phyloP scores from a whole-genome alignment of 2,888 invertebrate species.

The Drosophila flavopinicola region DNA sequence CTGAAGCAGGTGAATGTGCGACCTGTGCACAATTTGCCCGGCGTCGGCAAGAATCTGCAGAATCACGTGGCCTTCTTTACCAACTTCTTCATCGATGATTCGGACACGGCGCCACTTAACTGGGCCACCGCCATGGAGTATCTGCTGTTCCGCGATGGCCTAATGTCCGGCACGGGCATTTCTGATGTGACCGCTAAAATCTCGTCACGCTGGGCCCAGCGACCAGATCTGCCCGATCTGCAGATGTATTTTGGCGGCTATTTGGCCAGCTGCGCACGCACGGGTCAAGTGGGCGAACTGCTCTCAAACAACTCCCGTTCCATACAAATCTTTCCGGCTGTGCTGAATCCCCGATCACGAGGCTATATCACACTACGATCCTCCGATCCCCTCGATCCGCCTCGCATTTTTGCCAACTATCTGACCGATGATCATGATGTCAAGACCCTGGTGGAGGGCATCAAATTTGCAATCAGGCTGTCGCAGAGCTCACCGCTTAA shows the following conservation, averaged over 20 bases:
- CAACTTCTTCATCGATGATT: slow-evolving; percentile 92
- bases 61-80: slow-evolving; percentile 93
- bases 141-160: slow-evolving; percentile 92
- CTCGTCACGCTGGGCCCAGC: slow-evolving; percentile 91
- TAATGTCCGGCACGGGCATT: slow-evolving; percentile 95
- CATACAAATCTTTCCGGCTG: slow-evolving; percentile 91
- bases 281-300: slow-evolving; percentile 93
- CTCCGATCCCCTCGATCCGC: slow-evolving; percentile 91
- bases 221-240: slow-evolving; percentile 91
- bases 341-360: slow-evolving; percentile 93
- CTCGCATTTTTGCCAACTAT: slow-evolving; percentile 93
- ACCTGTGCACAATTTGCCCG: slow-evolving; percentile 89
- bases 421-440: slow-evolving; percentile 88
- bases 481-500: slow-evolving; percentile 88
- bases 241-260: slow-evolving; percentile 95
- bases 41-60: slow-evolving; percentile 93
- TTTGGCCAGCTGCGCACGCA: slow-evolving; percentile 93
- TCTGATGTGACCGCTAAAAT: slow-evolving; percentile 94
- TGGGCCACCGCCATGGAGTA: slow-evolving; percentile 97
- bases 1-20: slow-evolving; percentile 88
- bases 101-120: slow-evolving; percentile 93
- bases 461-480: slow-evolving; percentile 90
- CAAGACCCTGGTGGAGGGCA: slow-evolving; percentile 91
- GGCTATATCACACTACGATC: slow-evolving; percentile 91
- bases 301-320: slow-evolving; percentile 88